Base-by-base conservation (phyloP, 2,888 invertebrate species). In the Tenthredo scrophulariae region DNA sequence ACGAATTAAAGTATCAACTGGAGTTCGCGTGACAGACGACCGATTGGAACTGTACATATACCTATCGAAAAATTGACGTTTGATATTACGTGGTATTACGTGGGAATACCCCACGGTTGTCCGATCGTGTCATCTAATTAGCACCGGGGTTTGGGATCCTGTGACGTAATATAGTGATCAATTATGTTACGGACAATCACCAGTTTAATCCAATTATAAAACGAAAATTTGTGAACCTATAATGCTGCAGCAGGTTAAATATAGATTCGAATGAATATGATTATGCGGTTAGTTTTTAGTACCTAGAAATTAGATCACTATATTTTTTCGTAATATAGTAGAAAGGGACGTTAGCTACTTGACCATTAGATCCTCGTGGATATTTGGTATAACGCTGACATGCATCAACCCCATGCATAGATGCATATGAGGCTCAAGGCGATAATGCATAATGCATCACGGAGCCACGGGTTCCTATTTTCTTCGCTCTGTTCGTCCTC, bases 371-470 rank as follows among this genome's bases (percentile, higher is more conserved):
- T 77, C 29, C 29, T 77, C 62, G 58, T 18, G 54, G 29, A 46
- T 77, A 77, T 80, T 80, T 46, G 83, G 84, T 87, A 84, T 87
- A 87, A 87, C 88, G 86, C 87, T 86, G 84, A 84, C 84, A 75
- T 85, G 84, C 85, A 70, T 65, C 85, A 84, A 65, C 84, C 84
- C 89, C 91, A 91, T 91, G 91, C 91, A 91, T 91, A 90, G 90
- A 91, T 91, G 91, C 91, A 91, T 91, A 90, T 87, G 88, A 90
- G 91, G 92, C 92, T 92, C 92, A 92, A 85, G 85, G 84, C 86
- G 90, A 87, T 90, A 88, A 91, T 92, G 91, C 92, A 93, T 92
- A 92, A 92, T 93, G 92, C 93, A 92, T 92, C 88, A 88, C 80
- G 65, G 74, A 40, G 58, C 54, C 46, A 86, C 84, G 85, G 29